Conservation (phyloP, 2,797 vertebrate genomes). For the Picus viridis region DNA sequence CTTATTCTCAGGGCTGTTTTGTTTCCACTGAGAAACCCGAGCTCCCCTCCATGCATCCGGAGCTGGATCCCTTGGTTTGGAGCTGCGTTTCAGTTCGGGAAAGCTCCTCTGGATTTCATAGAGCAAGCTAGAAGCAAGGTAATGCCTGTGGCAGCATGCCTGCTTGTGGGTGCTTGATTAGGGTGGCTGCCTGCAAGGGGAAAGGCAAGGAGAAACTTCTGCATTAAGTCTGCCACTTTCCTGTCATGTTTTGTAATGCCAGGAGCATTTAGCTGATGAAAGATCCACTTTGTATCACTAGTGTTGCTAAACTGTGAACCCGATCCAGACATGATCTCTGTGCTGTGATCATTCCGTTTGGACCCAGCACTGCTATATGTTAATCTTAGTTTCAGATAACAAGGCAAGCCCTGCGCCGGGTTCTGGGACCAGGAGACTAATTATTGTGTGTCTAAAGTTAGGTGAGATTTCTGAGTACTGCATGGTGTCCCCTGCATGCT, state of each 20-base stretch:
- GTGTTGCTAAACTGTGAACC: neutral
- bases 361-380: neutral
- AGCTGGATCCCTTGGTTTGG: slow-evolving; percentile 89
- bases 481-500: neutral
- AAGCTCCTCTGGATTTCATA: slow-evolving; percentile 84
- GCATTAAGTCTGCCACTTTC: neutral
- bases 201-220: neutral
- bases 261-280: neutral
- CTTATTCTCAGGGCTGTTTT: slow-evolving; percentile 61
- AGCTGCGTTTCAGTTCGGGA: slow-evolving; percentile 81
- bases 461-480: neutral
- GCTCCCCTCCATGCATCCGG: slow-evolving; percentile 79
- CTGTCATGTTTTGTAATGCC: fast-evolving
- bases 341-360: neutral
- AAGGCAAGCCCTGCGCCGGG: neutral
- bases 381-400: neutral
- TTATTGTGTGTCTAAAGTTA: neutral
- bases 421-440: neutral
- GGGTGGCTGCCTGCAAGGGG: neutral
- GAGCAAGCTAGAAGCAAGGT: slow-evolving; percentile 82
- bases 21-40: slow-evolving; percentile 24
- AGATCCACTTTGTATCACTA: neutral
- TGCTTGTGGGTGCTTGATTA: neutral
- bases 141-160: neutral
- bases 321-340: neutral